Evolutionary conservation across 2,797 vertebrate species (phyloP).

Genomic region (Acrocephalus scirpaceus): DNA sequence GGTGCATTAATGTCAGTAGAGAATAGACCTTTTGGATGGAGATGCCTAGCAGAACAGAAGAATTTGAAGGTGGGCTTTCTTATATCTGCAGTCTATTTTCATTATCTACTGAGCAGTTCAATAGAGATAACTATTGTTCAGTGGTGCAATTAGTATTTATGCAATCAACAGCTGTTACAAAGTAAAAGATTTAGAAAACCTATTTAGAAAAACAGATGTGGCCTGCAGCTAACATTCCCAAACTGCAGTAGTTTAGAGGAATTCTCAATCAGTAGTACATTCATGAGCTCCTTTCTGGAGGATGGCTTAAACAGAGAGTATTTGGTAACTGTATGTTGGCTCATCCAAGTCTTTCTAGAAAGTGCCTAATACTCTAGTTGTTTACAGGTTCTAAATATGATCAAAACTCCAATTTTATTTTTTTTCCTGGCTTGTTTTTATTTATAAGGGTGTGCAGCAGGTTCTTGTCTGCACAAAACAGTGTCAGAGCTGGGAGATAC

Average conservation of each 20-base stretch:
- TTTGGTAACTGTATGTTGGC: not conserved
- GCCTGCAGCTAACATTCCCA: not conserved
- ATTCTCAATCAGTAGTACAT: not conserved
- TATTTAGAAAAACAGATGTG: constrained; percentile 17
- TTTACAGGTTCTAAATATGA: not conserved
- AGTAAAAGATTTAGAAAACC: constrained; percentile 28
- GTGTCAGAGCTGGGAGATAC: not conserved
- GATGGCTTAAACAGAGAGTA: not conserved
- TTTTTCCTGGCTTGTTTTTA: not conserved
- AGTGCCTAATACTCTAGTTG: not conserved
- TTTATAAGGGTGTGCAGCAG: constrained; percentile 15
- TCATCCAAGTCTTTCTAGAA: not conserved
- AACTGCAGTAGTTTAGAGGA: not conserved
- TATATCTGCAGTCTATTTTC: not conserved
- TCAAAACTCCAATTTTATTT: not conserved
- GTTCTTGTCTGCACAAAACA: not conserved
- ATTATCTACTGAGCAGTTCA: not conserved
- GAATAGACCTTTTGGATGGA: not conserved
- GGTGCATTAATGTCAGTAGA: not conserved
- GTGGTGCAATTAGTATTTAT: constrained; percentile 1
- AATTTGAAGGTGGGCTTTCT: not conserved
- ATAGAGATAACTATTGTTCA: not conserved
- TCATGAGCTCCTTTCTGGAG: not conserved
- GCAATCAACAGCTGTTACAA: constrained; percentile 41
- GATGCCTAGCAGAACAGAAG: not conserved